A percentile compares a stretch with the other conserved stretches of the same genome.
Conservation (phyloP, 1,140 invertebrate species). For the Atta texana region DNA sequence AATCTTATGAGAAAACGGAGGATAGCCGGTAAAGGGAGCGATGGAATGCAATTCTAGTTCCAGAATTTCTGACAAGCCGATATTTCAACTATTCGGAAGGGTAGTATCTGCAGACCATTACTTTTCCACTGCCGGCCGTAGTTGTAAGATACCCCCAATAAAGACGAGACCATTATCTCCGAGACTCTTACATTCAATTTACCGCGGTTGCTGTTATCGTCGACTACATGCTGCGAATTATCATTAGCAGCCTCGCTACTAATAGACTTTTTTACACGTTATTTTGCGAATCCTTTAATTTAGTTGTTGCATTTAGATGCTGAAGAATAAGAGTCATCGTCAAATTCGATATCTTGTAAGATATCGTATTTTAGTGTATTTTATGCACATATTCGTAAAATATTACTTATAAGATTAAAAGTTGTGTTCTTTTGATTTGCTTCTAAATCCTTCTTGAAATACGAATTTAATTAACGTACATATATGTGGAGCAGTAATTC, state of each 20-base stretch:
- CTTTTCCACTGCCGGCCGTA: slow-evolving; percentile 34
- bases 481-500: slow-evolving; percentile 2
- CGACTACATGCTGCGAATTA: slow-evolving; percentile 33
- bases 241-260: background rate
- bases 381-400: background rate
- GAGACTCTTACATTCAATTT: slow-evolving; percentile 54
- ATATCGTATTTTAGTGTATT: background rate
- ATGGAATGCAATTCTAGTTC: slow-evolving; percentile 57
- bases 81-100: slow-evolving; percentile 55
- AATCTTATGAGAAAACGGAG: slow-evolving; percentile 29
- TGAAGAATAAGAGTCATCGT: background rate
- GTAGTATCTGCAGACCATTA: slow-evolving; percentile 40
- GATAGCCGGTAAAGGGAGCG: slow-evolving; percentile 10
- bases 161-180: slow-evolving; percentile 60
- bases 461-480: slow-evolving; percentile 30
- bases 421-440: background rate
- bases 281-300: background rate
- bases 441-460: slow-evolving; percentile 5
- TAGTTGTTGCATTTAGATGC: background rate
- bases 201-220: slow-evolving; percentile 22
- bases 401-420: background rate
- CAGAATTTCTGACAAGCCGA: slow-evolving; percentile 60
- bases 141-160: slow-evolving; percentile 43
- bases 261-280: background rate
- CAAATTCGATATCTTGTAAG: background rate